phyloP scores from a whole-genome alignment of 2,888 invertebrate species.

The Acleris cristana region DNA sequence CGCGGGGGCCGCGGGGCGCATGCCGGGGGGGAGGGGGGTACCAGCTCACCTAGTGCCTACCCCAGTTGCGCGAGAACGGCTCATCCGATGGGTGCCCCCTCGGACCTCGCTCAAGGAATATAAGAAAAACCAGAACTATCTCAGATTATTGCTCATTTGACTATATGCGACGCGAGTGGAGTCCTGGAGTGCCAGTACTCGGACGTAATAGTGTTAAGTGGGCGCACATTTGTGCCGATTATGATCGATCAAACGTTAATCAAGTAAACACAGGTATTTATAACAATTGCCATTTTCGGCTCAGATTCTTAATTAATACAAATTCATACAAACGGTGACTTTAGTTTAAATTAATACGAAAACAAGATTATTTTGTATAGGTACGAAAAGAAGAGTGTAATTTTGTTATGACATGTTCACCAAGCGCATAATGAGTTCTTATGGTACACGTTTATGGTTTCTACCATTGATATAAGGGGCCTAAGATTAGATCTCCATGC shows the following conservation, averaged over 20 bases:
- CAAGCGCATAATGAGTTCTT: background rate
- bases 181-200: background rate
- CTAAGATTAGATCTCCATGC: constrained; percentile 53
- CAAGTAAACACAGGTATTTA: constrained; percentile 10
- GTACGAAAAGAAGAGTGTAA: too few species aligned
- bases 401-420: too few species aligned
- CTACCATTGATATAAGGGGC: constrained; percentile 42
- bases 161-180: constrained; percentile 1
- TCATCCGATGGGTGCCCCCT: constrained; percentile 41
- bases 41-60: constrained; percentile 68
- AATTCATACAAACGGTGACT: too few species aligned
- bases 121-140: constrained; percentile 1
- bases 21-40: constrained; percentile 48
- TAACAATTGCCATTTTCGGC: too few species aligned
- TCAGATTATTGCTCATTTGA: background rate
- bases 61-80: constrained; percentile 53
- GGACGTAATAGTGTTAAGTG: constrained; percentile 24
- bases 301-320: too few species aligned
- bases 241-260: constrained; percentile 17
- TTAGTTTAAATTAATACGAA: too few species aligned
- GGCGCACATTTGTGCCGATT: constrained; percentile 1
- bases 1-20: constrained; percentile 57
- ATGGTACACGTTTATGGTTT: background rate
- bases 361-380: too few species aligned
- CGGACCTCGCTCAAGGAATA: background rate